Percentiles rank a stretch among this genome's conserved stretches.
These are phyloP conservation scores for Tokudaia muenninki DNA, from an alignment of 2,797 vertebrate species.

Conservation along the genomic window DNA sequence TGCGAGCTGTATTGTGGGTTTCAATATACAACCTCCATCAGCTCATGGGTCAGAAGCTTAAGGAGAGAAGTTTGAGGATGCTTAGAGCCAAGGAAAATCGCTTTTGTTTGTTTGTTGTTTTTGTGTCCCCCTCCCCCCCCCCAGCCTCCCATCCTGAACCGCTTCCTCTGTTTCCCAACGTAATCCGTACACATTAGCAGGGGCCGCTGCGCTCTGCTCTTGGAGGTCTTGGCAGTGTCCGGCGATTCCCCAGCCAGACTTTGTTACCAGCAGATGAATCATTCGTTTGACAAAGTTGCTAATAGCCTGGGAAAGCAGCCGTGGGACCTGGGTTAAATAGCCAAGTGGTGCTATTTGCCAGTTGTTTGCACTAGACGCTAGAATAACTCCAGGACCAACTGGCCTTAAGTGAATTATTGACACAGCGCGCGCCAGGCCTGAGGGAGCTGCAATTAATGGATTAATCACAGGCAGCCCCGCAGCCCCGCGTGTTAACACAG, in stretches of 20 bases:
- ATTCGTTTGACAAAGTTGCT: slow-evolving; percentile 71
- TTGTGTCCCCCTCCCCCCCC: not conserved
- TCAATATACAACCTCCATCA: not conserved
- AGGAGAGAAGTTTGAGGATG: not conserved
- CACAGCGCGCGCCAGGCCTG: slow-evolving; percentile 55
- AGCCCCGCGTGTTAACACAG: slow-evolving; percentile 64
- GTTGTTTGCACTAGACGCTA: slow-evolving; percentile 70
- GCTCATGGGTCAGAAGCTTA: not conserved
- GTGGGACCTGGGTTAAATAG: slow-evolving; percentile 9
- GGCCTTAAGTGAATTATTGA: slow-evolving; percentile 78
- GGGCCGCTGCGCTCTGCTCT: not conserved
- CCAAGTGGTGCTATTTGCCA: slow-evolving; percentile 58
- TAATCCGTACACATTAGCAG: not conserved
- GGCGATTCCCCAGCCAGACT: not conserved
- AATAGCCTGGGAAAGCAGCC: slow-evolving; percentile 54
- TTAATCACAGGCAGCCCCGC: slow-evolving; percentile 67
- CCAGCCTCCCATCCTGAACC: not conserved
- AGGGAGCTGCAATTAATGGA: slow-evolving; percentile 78
- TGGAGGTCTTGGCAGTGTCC: not conserved
- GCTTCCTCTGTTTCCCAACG: not conserved
- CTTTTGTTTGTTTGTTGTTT: not conserved
- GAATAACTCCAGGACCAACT: slow-evolving; percentile 59
- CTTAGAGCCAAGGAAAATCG: not conserved
- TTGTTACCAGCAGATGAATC: not conserved
- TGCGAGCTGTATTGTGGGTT: not conserved